A percentile compares a stretch with the other conserved stretches of the same genome.
Evolutionary conservation across 2,888 invertebrate genomes (phyloP).

Genomic region (Chorisops tibialis): DNA sequence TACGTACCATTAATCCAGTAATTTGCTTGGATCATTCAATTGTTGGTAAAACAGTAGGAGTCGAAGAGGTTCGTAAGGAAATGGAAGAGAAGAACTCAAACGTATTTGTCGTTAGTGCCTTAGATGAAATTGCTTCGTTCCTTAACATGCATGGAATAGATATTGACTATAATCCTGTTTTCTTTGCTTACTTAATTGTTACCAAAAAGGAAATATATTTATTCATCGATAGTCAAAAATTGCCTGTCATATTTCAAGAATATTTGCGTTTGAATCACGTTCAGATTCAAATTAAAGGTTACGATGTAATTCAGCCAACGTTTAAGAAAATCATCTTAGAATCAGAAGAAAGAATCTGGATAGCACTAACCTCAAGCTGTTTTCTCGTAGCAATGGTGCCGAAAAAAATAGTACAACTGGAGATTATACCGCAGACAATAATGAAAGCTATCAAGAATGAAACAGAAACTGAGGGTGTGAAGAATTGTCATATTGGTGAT

Average conservation of each 20-base stretch:
- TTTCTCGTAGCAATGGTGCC: conserved; percentile 51
- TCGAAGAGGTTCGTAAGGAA: conserved; percentile 60
- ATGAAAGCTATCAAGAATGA: conserved; percentile 88
- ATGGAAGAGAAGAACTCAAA: conserved; percentile 64
- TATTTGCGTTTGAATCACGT: conserved; percentile 60
- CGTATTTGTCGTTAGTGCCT: conserved; percentile 69
- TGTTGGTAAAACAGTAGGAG: conserved; percentile 60
- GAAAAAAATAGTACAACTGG: conserved; percentile 41
- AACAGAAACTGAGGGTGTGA: conserved; percentile 76
- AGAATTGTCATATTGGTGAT: conserved; percentile 78
- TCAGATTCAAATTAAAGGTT: conserved; percentile 55
- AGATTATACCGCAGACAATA: conserved; percentile 71
- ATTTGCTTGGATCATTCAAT: conserved; percentile 54
- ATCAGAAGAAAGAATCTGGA: conserved; percentile 55
- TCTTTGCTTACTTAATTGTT: conserved; percentile 72
- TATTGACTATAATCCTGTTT: conserved; percentile 88
- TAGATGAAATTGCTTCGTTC: conserved; percentile 90
- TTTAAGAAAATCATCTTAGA: conserved; percentile 46
- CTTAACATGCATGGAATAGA: conserved; percentile 90
- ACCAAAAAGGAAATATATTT: conserved; percentile 58
- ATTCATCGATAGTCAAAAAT: conserved; percentile 61
- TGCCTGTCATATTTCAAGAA: conserved; percentile 55
- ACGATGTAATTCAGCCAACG: conserved; percentile 55
- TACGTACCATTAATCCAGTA: conserved; percentile 55
- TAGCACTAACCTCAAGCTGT: conserved; percentile 57